Evolutionary conservation across 92 coral and sea anemone genomes (phyloP).

Genomic region (Zoanthus sociatus): DNA sequence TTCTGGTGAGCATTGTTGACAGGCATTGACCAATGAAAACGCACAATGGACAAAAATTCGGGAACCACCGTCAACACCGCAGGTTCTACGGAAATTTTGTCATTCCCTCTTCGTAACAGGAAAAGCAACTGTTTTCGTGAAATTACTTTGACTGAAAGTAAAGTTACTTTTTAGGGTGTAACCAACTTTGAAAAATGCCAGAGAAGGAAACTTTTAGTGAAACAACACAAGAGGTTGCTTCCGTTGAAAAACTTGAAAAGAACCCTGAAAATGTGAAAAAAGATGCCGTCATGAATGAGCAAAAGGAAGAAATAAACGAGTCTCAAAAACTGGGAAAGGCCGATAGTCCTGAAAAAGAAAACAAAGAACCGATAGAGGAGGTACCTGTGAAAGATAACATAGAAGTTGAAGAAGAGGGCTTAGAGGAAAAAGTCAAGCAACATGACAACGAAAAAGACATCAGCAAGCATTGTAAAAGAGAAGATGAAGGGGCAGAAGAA

Average conservation of each 20-base stretch:
- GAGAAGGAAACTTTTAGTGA: conserved; percentile 50
- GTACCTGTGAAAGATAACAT: background rate
- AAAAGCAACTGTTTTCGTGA: background rate
- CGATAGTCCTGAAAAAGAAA: conserved; percentile 47
- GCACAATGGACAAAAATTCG: background rate
- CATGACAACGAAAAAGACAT: conserved; percentile 8
- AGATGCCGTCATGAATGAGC: background rate
- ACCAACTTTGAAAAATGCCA: conserved; percentile 24
- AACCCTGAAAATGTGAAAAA: conserved; percentile 1
- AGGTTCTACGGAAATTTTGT: background rate
- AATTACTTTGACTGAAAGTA: background rate
- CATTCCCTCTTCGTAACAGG: background rate
- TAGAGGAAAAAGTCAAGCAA: conserved; percentile 24
- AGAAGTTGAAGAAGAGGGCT: conserved; percentile 30
- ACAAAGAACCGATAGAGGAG: conserved; percentile 53
- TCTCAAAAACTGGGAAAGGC: conserved; percentile 63
- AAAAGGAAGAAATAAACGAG: conserved; percentile 42
- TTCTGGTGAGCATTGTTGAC: background rate
- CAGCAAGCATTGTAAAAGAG: conserved; percentile 10
- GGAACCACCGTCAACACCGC: background rate
- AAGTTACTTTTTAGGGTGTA: background rate
- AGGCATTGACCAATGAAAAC: conserved; percentile 20
- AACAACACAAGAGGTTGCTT: conserved; percentile 27
- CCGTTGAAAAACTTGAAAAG: conserved; percentile 10
- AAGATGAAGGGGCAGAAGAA: conserved; percentile 60